A percentile compares a stretch with the other conserved stretches of the same genome.
Conservation (phyloP, 1,140 invertebrate genomes). For the Amphibalanus amphitrite region DNA sequence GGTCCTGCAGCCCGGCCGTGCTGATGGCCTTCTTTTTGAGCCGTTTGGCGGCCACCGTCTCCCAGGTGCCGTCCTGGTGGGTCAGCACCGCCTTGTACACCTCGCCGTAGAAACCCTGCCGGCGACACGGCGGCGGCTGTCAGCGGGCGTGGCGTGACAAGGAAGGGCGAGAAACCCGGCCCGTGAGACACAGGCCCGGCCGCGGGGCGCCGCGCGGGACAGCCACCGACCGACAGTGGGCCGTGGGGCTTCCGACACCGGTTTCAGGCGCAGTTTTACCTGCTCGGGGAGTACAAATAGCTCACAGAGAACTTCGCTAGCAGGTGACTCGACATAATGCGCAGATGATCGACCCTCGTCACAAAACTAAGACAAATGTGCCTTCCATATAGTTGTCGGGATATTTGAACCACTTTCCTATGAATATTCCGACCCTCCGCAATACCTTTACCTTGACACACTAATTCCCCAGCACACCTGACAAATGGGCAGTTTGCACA, state of each 20-base stretch:
- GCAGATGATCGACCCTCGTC: too few species aligned
- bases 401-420: too few species aligned
- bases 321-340: too few species aligned
- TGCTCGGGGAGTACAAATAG: background rate
- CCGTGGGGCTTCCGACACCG: too few species aligned
- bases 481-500: too few species aligned
- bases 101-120: conserved; percentile 1
- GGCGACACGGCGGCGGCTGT: background rate
- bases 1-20: background rate
- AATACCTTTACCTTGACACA: too few species aligned
- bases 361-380: too few species aligned
- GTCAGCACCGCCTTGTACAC: background rate
- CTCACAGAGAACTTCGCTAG: background rate
- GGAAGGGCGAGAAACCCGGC: background rate
- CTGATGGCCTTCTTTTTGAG: background rate
- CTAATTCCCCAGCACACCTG: too few species aligned
- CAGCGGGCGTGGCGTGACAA: background rate
- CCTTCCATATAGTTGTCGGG: too few species aligned
- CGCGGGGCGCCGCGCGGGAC: background rate
- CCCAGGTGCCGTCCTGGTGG: background rate
- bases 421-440: too few species aligned
- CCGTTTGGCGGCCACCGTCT: background rate
- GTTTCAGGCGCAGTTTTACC: too few species aligned
- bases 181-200: background rate
- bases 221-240: background rate